Conservation (phyloP, 2,113 vertebrate species). For the Sceloporus undulatus region DNA sequence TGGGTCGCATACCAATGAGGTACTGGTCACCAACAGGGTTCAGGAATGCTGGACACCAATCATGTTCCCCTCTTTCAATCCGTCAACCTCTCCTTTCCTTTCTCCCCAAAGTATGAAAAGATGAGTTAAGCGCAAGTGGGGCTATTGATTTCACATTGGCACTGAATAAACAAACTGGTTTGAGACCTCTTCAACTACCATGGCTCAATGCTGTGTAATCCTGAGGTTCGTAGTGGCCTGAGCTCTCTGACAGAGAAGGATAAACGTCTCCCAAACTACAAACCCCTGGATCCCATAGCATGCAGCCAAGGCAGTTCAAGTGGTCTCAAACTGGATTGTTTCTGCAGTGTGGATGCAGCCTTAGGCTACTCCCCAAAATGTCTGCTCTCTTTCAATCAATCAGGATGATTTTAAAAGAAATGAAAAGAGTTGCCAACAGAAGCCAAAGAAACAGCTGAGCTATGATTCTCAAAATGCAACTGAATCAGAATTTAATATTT, state of each 20-base stretch:
- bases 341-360: not conserved
- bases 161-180: too few species aligned
- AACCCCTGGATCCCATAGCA: too few species aligned
- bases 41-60: not conserved
- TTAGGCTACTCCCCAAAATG: not conserved
- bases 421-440: not conserved
- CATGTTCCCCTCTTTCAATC: not conserved
- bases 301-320: too few species aligned
- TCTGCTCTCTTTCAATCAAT: not conserved
- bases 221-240: too few species aligned
- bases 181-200: too few species aligned
- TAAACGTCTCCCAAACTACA: not conserved
- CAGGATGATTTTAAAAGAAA: rapidly evolving
- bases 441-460: not conserved
- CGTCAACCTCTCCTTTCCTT: not conserved
- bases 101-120: not conserved
- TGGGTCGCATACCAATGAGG: slow-evolving; percentile 19
- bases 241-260: too few species aligned
- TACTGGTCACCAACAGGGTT: not conserved
- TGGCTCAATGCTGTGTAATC: too few species aligned
- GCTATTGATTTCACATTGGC: not conserved
- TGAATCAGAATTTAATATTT: not conserved
- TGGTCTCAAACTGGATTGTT: too few species aligned
- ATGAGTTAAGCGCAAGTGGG: rapidly evolving
- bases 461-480: not conserved